Conservation (phyloP, 92 coral and sea anemone genomes). For the Zoanthus sansibaricus region DNA sequence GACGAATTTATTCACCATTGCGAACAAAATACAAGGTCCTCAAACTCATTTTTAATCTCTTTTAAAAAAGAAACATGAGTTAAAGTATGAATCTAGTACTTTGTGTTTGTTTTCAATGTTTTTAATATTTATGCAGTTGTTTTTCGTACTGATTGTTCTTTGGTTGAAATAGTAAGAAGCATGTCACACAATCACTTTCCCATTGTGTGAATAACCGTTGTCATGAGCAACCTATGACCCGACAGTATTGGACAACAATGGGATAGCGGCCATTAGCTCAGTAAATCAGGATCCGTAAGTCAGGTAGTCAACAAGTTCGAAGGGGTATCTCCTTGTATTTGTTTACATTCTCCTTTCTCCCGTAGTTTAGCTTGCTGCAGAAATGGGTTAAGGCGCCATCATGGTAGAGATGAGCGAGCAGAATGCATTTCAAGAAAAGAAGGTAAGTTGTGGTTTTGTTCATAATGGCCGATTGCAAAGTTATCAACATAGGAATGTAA, state of each 20-base stretch:
- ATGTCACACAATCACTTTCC: not conserved
- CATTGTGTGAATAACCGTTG: constrained; percentile 20
- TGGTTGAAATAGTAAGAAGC: too few relatives aligned
- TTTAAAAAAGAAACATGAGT: too few relatives aligned
- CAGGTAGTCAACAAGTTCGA: not conserved
- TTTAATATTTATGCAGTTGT: too few relatives aligned
- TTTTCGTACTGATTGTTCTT: too few relatives aligned
- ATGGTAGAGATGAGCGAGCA: constrained; percentile 48
- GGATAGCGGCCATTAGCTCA: constrained; percentile 36
- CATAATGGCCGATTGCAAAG: not conserved
- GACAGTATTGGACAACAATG: constrained; percentile 2
- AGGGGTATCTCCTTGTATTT: too few relatives aligned
- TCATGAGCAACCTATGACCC: constrained; percentile 29
- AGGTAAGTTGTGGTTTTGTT: not conserved
- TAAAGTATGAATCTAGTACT: too few relatives aligned
- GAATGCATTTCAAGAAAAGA: constrained; percentile 32
- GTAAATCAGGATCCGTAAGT: not conserved
- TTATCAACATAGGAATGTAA: constrained; percentile 44
- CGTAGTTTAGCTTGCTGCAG: not conserved
- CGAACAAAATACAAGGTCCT: too few relatives aligned
- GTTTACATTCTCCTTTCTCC: not conserved
- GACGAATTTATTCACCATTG: too few relatives aligned
- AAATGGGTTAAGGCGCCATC: constrained; percentile 35
- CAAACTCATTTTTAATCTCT: too few relatives aligned
- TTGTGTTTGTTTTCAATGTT: too few relatives aligned